Percentiles rank a stretch among this genome's conserved stretches.
phyloP scores from a whole-genome alignment of 2,113 vertebrate species.

The Chlorocebus sabaeus region DNA sequence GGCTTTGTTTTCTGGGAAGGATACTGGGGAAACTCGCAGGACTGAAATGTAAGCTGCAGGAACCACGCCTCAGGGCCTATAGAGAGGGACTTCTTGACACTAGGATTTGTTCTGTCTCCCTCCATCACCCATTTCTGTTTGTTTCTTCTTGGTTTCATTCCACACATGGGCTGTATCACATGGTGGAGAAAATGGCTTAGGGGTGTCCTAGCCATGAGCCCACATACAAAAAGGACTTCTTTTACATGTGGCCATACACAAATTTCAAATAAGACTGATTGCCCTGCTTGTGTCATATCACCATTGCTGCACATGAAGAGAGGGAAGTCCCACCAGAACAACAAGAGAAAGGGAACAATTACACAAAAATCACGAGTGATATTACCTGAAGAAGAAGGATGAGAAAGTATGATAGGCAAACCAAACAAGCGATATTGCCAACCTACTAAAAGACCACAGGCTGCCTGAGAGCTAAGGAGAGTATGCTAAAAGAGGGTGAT shows the following conservation, averaged over 20 bases:
- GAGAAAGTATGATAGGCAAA: not conserved
- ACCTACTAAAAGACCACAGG: not conserved
- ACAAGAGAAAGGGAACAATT: not conserved
- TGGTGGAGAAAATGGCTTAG: not conserved
- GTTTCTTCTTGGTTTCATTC: not conserved
- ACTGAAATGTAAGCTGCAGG: not conserved
- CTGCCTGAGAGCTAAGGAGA: not conserved
- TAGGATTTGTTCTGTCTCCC: not conserved
- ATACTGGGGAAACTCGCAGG: not conserved
- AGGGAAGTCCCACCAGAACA: not conserved
- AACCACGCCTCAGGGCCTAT: not conserved
- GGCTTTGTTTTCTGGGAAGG: not conserved
- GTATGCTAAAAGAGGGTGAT: not conserved
- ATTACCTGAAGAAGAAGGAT: not conserved
- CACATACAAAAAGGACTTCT: not conserved
- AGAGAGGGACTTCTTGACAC: not conserved
- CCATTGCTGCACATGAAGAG: no score
- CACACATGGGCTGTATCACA: no score
- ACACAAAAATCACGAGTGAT: not conserved
- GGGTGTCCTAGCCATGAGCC: no score
- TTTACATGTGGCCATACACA: not conserved
- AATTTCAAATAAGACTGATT: not conserved
- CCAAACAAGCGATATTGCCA: not conserved
- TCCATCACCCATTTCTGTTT: not conserved
- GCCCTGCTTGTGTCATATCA: not conserved